phyloP scores from a whole-genome alignment of 2,797 vertebrate species.

The Denticeps clupeoides region DNA sequence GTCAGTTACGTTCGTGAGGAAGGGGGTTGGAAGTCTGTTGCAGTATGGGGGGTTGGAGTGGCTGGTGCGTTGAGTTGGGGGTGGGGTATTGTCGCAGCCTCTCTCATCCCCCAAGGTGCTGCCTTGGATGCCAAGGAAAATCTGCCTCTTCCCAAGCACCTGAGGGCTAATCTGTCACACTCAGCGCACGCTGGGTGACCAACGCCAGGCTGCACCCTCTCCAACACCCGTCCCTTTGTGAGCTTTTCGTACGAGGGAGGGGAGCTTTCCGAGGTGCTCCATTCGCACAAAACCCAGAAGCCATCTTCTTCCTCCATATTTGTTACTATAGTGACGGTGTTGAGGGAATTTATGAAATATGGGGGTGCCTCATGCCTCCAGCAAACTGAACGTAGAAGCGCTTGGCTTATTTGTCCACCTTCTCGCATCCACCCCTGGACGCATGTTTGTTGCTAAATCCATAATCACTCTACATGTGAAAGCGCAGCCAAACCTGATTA shows the following conservation, averaged over 20 bases:
- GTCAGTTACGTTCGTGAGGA: constrained; percentile 22
- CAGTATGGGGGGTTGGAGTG: constrained; percentile 45
- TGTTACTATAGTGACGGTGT: constrained; percentile 27
- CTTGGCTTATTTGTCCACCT: too few relatives aligned
- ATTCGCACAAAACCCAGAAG: constrained; percentile 19
- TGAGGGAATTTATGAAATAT: constrained; percentile 17
- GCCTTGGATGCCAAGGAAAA: constrained; percentile 61
- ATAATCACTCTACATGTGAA: constrained; percentile 39
- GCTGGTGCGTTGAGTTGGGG: constrained; percentile 45
- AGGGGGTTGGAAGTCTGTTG: constrained; percentile 20
- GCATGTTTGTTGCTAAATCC: constrained; percentile 20
- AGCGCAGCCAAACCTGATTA: constrained; percentile 33
- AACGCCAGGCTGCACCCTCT: neutral
- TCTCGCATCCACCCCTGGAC: too few relatives aligned
- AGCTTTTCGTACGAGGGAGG: constrained; percentile 13
- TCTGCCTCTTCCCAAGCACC: constrained; percentile 51
- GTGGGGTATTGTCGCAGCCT: constrained; percentile 50
- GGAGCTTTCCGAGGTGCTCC: constrained; percentile 20
- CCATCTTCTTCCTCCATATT: constrained; percentile 19
- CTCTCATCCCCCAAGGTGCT: constrained; percentile 53
- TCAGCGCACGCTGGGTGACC: constrained; percentile 41
- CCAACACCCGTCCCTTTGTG: neutral
- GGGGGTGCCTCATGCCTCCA: constrained; percentile 8
- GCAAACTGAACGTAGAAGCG: constrained; percentile 11
- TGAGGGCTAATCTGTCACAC: constrained; percentile 60